Base-by-base conservation (phyloP, 2,888 invertebrate species). In the Cataglyphis rosenhaueri region DNA sequence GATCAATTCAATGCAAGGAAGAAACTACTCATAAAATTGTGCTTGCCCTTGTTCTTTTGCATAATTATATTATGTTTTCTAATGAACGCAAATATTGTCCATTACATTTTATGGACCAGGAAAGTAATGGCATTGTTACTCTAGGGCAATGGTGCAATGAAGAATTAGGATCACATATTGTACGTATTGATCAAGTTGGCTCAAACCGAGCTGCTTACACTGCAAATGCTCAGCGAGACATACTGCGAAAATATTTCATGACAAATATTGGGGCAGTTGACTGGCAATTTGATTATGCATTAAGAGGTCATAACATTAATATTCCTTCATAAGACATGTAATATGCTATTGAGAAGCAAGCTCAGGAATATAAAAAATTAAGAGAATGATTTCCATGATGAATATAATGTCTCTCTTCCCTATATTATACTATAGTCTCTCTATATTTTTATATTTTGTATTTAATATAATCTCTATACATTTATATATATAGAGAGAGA, bases 11-110 rank as follows among this genome's bases (percentile, higher is more conserved):
- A 44, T 66, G 64, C 8, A 68, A 79, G 10, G 52, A 57, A 57
- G 59, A 79, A 21, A 66, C 44, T 44, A 68, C 64, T 57, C 25
- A 79, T 32, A 64, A 79, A 8, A 79, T 76, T 48, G 59, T 76
- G 18, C 48, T 76, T 21, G 75, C 65, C 18, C n/a, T 44, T 21
- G 6, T 12, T 52, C 21, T 76, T n/a, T 32, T 75, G 3, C 75
- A 75, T 10, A 75, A 75, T n/a, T 75, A 29, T 64, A 64, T 75
- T n/a, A 52, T 71, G 71, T 71, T 57, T 6, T 55, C 35, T 55
- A 70, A 70, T 70, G 12, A 12, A 55, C 1, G 3, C 2, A 70
- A 35, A 8, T 70, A 70, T 18, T 70, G 55, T n/a, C 55, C 70
- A 35, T 6, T n/a, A 70, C 18, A 70, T 18, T 52, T 70, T 25